phyloP scores from a whole-genome alignment of 2,888 invertebrate genomes.

The Drosophila mettleri region DNA sequence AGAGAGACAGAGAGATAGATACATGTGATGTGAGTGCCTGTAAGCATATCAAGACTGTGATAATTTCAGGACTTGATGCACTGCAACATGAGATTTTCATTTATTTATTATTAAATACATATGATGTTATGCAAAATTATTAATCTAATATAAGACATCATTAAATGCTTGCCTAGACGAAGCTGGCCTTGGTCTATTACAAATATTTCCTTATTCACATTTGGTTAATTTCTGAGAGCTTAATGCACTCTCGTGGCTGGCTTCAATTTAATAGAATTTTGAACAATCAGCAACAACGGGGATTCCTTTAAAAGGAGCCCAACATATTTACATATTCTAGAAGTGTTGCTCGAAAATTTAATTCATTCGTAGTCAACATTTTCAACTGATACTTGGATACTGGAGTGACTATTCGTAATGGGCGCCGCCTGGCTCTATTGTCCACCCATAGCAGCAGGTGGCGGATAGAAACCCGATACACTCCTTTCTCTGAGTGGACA shows the following conservation, averaged over 20 bases:
- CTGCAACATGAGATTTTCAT: neutral
- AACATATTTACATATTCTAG: neutral
- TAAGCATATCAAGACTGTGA: conserved; percentile 1
- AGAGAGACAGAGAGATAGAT: neutral
- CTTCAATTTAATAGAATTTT: no score
- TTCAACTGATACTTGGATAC: neutral
- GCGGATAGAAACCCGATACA: neutral
- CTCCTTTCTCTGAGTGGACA: neutral
- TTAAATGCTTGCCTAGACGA: neutral
- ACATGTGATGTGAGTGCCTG: neutral
- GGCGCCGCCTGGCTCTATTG: neutral
- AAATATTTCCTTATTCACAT: neutral
- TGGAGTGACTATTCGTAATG: neutral
- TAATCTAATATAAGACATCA: neutral
- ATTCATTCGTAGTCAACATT: neutral
- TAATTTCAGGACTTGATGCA: neutral
- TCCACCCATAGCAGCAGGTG: no score
- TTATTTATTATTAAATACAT: neutral
- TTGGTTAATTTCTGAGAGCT: no score
- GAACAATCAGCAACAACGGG: no score
- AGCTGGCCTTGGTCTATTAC: neutral
- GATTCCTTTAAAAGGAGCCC: neutral
- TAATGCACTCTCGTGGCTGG: no score
- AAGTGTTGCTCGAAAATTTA: no score
- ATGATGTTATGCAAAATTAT: no score